These are phyloP conservation scores for Sthenelais limicola DNA, from an alignment of 2,888 invertebrate genomes.

Conservation along the genomic window DNA sequence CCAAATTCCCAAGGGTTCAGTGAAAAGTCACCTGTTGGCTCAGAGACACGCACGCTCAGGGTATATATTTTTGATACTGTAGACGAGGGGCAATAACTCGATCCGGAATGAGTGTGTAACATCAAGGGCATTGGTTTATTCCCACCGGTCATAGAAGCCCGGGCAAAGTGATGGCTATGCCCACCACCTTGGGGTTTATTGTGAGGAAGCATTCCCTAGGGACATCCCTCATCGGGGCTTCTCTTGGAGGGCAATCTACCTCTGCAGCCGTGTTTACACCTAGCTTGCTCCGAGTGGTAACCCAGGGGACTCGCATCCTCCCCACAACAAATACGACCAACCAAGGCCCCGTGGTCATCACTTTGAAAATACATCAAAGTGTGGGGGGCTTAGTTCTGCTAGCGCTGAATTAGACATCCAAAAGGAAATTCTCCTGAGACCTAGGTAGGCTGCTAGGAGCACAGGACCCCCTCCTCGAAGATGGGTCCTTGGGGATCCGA, in stretches of 20 bases:
- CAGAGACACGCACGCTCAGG: too few species aligned
- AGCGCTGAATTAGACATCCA: slow-evolving; percentile 35
- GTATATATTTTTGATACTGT: too few species aligned
- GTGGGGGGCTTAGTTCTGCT: slow-evolving; percentile 12
- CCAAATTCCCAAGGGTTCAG: too few species aligned
- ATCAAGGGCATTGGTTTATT: too few species aligned
- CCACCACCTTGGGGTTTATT: too few species aligned
- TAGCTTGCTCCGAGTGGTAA: not conserved
- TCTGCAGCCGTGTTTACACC: slow-evolving; percentile 30
- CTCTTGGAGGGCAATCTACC: slow-evolving; percentile 11
- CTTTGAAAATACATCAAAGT: slow-evolving; percentile 37
- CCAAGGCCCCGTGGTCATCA: slow-evolving; percentile 5
- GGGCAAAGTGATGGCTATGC: too few species aligned
- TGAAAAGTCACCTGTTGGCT: too few species aligned
- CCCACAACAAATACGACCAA: not conserved
- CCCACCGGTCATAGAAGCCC: too few species aligned
- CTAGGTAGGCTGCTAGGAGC: slow-evolving; percentile 16
- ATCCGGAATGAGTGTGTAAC: too few species aligned
- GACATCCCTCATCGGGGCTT: too few species aligned
- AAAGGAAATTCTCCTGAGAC: slow-evolving; percentile 4
- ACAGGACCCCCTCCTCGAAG: not conserved
- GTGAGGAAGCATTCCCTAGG: too few species aligned
- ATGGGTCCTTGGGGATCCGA: not conserved
- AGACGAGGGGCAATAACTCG: too few species aligned
- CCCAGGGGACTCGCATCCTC: not conserved